Base-by-base conservation (phyloP, 2,888 invertebrate genomes). In the Fragum fragum region DNA sequence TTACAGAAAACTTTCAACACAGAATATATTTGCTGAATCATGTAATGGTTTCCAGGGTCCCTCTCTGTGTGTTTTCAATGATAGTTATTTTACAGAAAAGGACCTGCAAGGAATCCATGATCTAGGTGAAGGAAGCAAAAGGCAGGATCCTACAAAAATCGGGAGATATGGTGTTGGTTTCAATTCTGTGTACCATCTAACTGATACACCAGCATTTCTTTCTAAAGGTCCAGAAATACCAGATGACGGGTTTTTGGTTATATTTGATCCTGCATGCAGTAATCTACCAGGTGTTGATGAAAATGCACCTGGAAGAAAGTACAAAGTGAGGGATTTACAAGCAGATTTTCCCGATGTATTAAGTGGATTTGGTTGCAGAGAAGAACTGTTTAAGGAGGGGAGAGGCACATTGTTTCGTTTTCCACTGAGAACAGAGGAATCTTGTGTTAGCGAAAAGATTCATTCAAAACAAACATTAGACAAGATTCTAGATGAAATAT, bases 151-250 rank as follows among this genome's bases (percentile, higher is more conserved):
- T 18, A 76, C 88, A 29, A 90, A 89, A 81, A 91, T 89, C 9
- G 92, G 92, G 9, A 88, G 90, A 61, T 92, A 88, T 86, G 92
- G 92, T 26, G 88, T 92, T 23, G 92, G 92, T 1, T 92, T 92
- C 70, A 92, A 91, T 78, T 86, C 88, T 55, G 92, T 92, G 2
- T 92, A 91, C 66, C 89, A 91, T 81, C 79, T 92, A 5, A 92
- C 91, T 26, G 91, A 92, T 79, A 87, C 79, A 1, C 92, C 92
- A 3, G 88, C 90, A 11, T 90, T 91, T 72, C 29, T 91, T 2
- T 88, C 89, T 28, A 84, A 81, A 57, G 89, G 89, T 14, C 76
- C 77, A 1, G 78, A 79, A 18, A 47, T 81, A 42, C 77, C 81
- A 47, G 69, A 61, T 36, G 88, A 89, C 2, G 90, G 92, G 69